Conservation (phyloP, 2,797 vertebrate genomes). For the Limnodromus scolopaceus region DNA sequence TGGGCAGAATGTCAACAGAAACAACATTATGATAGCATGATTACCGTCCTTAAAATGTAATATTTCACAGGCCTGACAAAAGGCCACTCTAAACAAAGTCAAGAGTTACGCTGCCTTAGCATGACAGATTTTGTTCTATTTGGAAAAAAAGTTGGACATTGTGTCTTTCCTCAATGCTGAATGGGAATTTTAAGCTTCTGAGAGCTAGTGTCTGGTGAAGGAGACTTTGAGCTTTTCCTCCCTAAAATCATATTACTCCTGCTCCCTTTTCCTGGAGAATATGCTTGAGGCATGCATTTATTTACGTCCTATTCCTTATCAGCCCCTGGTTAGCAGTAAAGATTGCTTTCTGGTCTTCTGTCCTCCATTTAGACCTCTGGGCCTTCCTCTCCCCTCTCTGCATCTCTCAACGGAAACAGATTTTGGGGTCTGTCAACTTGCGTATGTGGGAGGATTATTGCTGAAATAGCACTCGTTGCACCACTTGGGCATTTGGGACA, state of each 20-base stretch:
- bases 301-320: background rate
- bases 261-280: background rate
- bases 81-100: background rate
- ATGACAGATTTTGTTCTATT: background rate
- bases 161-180: background rate
- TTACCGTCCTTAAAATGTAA: conserved; percentile 36
- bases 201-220: background rate
- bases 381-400: background rate
- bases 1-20: conserved; percentile 41
- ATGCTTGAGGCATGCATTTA: background rate
- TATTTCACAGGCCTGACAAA: background rate
- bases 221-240: background rate
- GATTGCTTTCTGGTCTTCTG: background rate
- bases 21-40: background rate
- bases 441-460: background rate
- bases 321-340: background rate
- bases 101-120: background rate
- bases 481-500: fast-evolving
- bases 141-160: background rate
- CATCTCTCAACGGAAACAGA: background rate
- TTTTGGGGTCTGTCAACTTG: background rate
- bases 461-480: background rate
- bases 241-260: background rate
- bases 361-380: background rate
- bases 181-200: background rate